Percentiles rank a stretch among this genome's conserved stretches.
These are phyloP conservation scores for Brenthis ino DNA, from an alignment of 2,888 invertebrate species.

Conservation along the genomic window DNA sequence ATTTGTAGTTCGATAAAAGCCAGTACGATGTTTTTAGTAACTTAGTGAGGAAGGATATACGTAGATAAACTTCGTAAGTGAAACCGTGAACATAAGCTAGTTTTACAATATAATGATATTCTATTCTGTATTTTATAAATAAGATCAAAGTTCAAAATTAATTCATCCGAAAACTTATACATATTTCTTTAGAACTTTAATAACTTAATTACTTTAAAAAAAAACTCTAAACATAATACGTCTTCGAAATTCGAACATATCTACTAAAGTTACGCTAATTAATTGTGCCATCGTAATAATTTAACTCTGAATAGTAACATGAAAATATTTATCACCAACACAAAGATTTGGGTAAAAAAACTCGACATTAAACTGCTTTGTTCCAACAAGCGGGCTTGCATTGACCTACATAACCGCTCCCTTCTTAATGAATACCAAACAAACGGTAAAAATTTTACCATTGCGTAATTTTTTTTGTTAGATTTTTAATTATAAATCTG, in stretches of 20 bases:
- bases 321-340: slow-evolving; percentile 20
- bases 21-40: too few relatives aligned
- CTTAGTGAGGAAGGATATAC: too few relatives aligned
- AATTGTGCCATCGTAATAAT: not conserved
- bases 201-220: too few relatives aligned
- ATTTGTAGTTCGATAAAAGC: too few relatives aligned
- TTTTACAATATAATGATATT: too few relatives aligned
- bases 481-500: slow-evolving; percentile 25
- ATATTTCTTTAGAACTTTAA: not conserved
- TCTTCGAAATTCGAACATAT: not conserved
- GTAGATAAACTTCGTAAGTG: too few relatives aligned
- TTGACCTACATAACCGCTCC: slow-evolving; percentile 36
- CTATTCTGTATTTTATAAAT: too few relatives aligned
- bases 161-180: too few relatives aligned
- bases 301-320: not conserved
- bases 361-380: slow-evolving; percentile 27
- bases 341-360: slow-evolving; percentile 22
- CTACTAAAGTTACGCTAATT: not conserved
- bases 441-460: slow-evolving; percentile 46
- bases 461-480: slow-evolving; percentile 22
- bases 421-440: slow-evolving; percentile 50
- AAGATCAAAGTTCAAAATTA: too few relatives aligned
- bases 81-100: too few relatives aligned
- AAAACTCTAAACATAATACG: not conserved
- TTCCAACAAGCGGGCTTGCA: slow-evolving; percentile 29